Evolutionary conservation across 1,140 invertebrate genomes (phyloP), one percentile per base, ranked within the genome.

Genomic region (Cryptotermes secundus): DNA sequence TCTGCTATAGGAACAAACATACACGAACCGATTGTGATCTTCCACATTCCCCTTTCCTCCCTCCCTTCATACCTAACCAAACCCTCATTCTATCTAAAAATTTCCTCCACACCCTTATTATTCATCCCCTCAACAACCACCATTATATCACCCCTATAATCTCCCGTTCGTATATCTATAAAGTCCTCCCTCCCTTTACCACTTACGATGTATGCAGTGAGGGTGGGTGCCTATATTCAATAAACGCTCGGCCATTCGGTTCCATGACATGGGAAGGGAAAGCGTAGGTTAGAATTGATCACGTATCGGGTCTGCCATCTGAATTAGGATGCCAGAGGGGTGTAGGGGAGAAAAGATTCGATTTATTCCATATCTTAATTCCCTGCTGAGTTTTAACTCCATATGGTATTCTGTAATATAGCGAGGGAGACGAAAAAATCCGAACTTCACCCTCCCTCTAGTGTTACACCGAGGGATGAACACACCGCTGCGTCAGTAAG

Each of bases 131-230:
- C 80, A 45, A 38, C 35, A 81, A 81, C 35, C n/a, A 79, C 79
- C 80, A 81, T 81, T 81, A 81, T 81, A 10, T 81, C 34, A 81
- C 80, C 80, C 80, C 80, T 81, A 81, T 81, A 81, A 81, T 81
- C 80, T 38, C 80, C 42, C 22, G 10, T 72, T 72, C n/a, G 2
- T 72, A 72, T 72, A 72, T n/a, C 59, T 72, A n/a, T 72, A 72
- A 31, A 72, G 19, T 31, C n/a, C 59, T 72, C n/a, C 59, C 59
- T 72, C 59, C n/a, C 59, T 72, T 72, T n/a, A 72, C 59, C 59
- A 72, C 19, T 72, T 72, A 26, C 7, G 6, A 59, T 72, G 59
- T n/a, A 72, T 72, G 59, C 59, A 72, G n/a, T n/a, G 59, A 3
- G 59, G 26, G 59, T 6, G 59, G 9, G 26, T 72, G 59, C 59